These are phyloP conservation scores for Macrophya annulata DNA, from an alignment of 2,888 invertebrate species.

Conservation along the genomic window DNA sequence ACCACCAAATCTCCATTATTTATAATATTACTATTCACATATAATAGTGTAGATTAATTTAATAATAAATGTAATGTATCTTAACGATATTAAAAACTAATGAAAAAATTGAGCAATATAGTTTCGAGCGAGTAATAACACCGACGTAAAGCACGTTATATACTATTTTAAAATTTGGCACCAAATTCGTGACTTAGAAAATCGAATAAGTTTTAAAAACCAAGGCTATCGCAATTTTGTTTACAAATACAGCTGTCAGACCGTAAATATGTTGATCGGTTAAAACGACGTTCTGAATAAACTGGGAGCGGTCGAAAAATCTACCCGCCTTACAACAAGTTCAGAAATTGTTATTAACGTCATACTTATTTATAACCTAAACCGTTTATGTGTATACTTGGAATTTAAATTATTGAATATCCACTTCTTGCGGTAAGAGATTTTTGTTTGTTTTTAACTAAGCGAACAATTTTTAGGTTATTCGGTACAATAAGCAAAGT, in stretches of 20 bases:
- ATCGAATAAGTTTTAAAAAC: background rate
- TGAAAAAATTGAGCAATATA: constrained; percentile 34
- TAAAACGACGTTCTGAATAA: constrained; percentile 3
- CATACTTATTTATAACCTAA: constrained; percentile 25
- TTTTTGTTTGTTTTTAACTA: constrained; percentile 13
- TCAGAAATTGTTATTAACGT: constrained; percentile 18
- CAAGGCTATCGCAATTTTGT: background rate
- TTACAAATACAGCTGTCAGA: constrained; percentile 11
- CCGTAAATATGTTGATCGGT: background rate
- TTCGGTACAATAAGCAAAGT: too few species aligned
- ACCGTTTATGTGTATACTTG: constrained; percentile 5
- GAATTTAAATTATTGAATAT: constrained; percentile 24
- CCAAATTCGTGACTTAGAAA: constrained; percentile 4
- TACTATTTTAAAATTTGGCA: constrained; percentile 6
- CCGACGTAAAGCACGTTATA: background rate
- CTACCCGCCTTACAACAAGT: background rate
- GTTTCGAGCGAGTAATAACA: constrained; percentile 3
- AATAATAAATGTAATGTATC: background rate
- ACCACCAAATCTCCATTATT: constrained; percentile 80
- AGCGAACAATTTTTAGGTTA: constrained; percentile 26
- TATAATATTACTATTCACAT: constrained; percentile 1
- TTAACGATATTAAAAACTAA: background rate
- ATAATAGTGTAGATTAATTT: constrained; percentile 4
- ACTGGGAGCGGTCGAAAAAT: background rate
- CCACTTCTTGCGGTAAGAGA: background rate